These are phyloP conservation scores for Chesias legatella DNA, from an alignment of 2,888 invertebrate genomes.

Conservation along the genomic window DNA sequence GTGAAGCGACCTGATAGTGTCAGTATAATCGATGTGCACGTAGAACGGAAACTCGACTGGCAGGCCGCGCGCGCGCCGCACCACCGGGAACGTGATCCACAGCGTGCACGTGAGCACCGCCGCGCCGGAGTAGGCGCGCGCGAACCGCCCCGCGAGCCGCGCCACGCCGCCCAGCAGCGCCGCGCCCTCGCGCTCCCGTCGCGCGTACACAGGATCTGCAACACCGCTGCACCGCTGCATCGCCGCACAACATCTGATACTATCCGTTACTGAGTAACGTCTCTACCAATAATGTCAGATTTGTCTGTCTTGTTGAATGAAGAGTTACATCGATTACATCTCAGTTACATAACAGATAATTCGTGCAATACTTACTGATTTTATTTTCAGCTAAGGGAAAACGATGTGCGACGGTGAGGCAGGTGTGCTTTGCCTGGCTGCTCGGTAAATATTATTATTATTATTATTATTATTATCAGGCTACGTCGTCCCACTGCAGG, in stretches of 20 bases:
- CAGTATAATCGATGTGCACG: conserved; percentile 30
- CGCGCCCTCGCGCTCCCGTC: conserved; percentile 14
- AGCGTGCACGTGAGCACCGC: conserved; percentile 60
- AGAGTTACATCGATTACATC: no score
- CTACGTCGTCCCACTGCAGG: no score
- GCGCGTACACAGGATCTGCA: conserved; percentile 32
- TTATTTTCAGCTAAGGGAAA: no score
- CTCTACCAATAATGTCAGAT: no score
- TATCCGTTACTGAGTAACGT: conserved; percentile 4
- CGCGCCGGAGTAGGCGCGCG: conserved; percentile 39
- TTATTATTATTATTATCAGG: no score
- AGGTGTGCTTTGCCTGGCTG: no score
- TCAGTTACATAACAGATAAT: no score
- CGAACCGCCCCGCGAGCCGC: conserved; percentile 34
- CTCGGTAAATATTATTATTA: no score
- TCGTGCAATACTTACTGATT: no score
- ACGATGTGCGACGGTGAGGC: no score
- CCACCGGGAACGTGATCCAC: conserved; percentile 52
- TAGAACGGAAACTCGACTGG: conserved; percentile 49
- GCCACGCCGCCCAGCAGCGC: conserved; percentile 27
- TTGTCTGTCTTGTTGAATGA: no score
- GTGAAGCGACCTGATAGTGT: conserved; percentile 26
- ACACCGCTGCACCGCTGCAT: neutral
- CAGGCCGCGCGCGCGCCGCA: conserved; percentile 34
- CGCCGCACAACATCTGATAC: no score